Base-by-base conservation (phyloP, 2,113 vertebrate genomes). In the Trinectes maculatus region DNA sequence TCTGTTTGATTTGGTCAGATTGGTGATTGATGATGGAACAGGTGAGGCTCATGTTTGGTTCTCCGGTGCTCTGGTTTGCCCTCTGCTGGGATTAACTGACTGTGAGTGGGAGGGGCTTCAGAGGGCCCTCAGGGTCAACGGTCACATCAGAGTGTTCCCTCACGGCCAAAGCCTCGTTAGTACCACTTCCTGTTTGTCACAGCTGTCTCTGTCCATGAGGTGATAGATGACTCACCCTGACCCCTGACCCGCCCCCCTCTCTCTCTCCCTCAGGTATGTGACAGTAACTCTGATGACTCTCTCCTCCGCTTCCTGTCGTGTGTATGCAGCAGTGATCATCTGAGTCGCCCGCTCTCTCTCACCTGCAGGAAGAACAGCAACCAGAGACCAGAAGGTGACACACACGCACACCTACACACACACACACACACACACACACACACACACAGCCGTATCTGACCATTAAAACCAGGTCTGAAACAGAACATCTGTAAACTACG, bases 71-170 rank as follows among this genome's bases (percentile, higher is more conserved):
- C 83, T 85, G 0, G 89, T 95, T 26, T 79, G 75, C 9, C 59
- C 80, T 55, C 31, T 95, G 65, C 85, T 96, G 82, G 83, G 87
- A 60, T 69, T 96, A 74, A 87, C 71, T 21, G 59, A 49, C 5
- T 59, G n/a, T 0, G 89, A 94, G 64, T 96, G 95, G 95, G 94
- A 92, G 88, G 89, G 91, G 62, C 81, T 95, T 58, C 92, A 95
- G 89, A 85, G 79, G 19, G 89, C 84, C 0, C 70, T 95, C 65
- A 88, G 83, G 79, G 86, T 89, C 71, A 91, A 85, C 77, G 95
- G 95, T 85, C 88, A 86, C 0, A 18, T 96, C 33, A 81, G 18
- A 33, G 62, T 94, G 21, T 89, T 87, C 39, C 84, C 91, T 0
- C 79, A 85, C 2, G 93, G 93, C 26, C 82, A 71, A 63, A 85